Conservation (phyloP, 1,140 invertebrate species). For the Mactra quadrangularis region DNA sequence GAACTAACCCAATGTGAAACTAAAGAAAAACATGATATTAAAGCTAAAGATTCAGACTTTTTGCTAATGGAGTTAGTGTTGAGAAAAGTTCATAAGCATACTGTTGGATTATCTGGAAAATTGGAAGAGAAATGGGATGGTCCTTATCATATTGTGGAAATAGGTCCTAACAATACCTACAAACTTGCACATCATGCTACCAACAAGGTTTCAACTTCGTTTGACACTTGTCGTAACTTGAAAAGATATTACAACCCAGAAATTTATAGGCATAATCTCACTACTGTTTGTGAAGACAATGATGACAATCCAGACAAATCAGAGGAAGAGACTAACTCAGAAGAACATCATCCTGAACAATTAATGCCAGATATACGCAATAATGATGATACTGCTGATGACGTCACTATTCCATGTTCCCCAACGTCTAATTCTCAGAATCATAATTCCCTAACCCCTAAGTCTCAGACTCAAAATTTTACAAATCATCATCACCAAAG, state of each 20-base stretch:
- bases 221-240: not conserved
- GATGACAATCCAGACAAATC: too few species aligned
- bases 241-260: slow-evolving; percentile 8
- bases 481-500: too few species aligned
- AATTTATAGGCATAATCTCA: not conserved
- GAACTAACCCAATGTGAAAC: slow-evolving; percentile 9
- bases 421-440: too few species aligned
- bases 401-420: too few species aligned
- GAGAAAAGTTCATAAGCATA: slow-evolving; percentile 13
- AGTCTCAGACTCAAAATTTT: too few species aligned
- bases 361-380: too few species aligned
- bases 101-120: not conserved
- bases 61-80: not conserved
- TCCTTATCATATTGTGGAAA: slow-evolving; percentile 11
- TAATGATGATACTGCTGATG: too few species aligned
- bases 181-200: not conserved
- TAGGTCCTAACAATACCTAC: slow-evolving; percentile 10
- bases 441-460: too few species aligned
- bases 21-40: slow-evolving; percentile 31
- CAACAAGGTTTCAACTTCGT: slow-evolving; percentile 4
- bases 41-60: slow-evolving; percentile 20
- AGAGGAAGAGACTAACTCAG: too few species aligned
- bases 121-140: slow-evolving; percentile 29
- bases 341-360: too few species aligned
- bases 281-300: not conserved